Evolutionary conservation across 2,888 invertebrate species (phyloP).

Genomic region (Corbicula japonica): DNA sequence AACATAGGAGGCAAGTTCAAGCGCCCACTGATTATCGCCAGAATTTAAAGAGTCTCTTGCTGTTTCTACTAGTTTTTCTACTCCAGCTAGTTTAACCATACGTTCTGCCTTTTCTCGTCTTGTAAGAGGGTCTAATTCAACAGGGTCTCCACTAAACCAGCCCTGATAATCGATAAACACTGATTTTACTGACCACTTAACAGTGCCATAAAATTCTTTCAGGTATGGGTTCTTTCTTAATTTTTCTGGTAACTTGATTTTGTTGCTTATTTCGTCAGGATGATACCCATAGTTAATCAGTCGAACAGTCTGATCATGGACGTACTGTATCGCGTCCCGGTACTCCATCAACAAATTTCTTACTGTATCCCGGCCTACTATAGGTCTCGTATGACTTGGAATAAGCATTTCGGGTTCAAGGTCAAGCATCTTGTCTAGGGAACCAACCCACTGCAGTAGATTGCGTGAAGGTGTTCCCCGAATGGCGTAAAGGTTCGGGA

Average conservation of each 20-base stretch:
- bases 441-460: slow-evolving; percentile 76
- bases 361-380: slow-evolving; percentile 71
- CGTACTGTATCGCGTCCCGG: slow-evolving; percentile 81
- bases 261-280: slow-evolving; percentile 80
- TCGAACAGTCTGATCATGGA: slow-evolving; percentile 83
- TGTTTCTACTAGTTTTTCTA: slow-evolving; percentile 51
- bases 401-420: slow-evolving; percentile 77
- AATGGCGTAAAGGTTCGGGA: slow-evolving; percentile 84
- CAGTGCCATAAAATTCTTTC: slow-evolving; percentile 81
- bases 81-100: slow-evolving; percentile 71
- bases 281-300: slow-evolving; percentile 79
- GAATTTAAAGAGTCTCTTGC: slow-evolving; percentile 70
- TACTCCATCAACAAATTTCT: slow-evolving; percentile 68
- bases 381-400: slow-evolving; percentile 80
- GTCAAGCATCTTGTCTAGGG: slow-evolving; percentile 79
- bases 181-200: slow-evolving; percentile 80
- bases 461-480: slow-evolving; percentile 79
- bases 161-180: slow-evolving; percentile 74
- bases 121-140: slow-evolving; percentile 73
- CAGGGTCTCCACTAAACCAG: slow-evolving; percentile 79
- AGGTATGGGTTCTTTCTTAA: slow-evolving; percentile 75
- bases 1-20: slow-evolving; percentile 74
- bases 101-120: slow-evolving; percentile 68
- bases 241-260: slow-evolving; percentile 73
- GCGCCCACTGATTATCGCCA: slow-evolving; percentile 78